Evolutionary conservation across 2,888 invertebrate genomes (phyloP).

Genomic region (Platycheirus albimanus): DNA sequence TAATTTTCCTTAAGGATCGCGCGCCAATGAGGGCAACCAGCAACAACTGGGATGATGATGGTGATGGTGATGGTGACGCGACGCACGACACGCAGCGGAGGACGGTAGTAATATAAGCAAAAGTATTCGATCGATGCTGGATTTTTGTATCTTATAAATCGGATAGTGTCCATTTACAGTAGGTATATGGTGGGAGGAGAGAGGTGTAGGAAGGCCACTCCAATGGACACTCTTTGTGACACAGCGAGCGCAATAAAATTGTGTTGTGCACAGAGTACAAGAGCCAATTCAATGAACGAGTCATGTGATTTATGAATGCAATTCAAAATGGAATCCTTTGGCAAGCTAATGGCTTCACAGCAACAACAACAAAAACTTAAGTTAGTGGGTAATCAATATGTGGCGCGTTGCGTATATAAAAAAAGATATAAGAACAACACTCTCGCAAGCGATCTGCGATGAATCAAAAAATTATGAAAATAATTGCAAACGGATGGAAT

Average conservation of each 20-base stretch:
- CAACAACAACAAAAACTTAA: slow-evolving; percentile 44
- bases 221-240: slow-evolving; percentile 33
- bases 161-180: background rate
- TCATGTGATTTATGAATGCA: slow-evolving; percentile 70
- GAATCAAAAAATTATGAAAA: slow-evolving; percentile 73
- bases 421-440: slow-evolving; percentile 8
- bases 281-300: slow-evolving; percentile 63
- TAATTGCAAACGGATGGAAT: slow-evolving; percentile 71
- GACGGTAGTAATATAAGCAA: slow-evolving; percentile 19
- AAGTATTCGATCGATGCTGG: slow-evolving; percentile 48
- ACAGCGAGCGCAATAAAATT: slow-evolving; percentile 31
- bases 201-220: background rate
- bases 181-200: background rate
- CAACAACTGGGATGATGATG: too few relatives aligned
- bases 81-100: too few relatives aligned
- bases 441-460: slow-evolving; percentile 53
- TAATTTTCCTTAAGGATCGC: slow-evolving; percentile 68
- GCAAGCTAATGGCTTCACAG: slow-evolving; percentile 60
- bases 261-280: slow-evolving; percentile 21
- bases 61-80: background rate
- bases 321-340: slow-evolving; percentile 71
- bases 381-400: slow-evolving; percentile 66
- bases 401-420: slow-evolving; percentile 32
- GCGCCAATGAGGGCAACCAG: slow-evolving; percentile 63
- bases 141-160: background rate